Conservation (phyloP, 2,888 invertebrate species). For the Eupeodes luniger region DNA sequence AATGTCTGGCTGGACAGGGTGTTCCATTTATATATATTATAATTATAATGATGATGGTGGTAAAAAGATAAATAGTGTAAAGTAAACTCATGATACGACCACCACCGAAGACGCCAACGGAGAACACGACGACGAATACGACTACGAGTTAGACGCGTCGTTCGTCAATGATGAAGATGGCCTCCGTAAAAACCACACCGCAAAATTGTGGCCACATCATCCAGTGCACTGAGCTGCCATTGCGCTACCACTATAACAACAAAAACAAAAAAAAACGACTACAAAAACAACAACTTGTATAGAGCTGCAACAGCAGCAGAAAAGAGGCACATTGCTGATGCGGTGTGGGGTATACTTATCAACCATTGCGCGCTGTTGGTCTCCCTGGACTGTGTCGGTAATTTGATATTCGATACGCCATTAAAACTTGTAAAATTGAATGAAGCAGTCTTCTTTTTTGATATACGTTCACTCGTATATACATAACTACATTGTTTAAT, state of each 20-base stretch:
- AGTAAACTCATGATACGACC: slow-evolving; percentile 57
- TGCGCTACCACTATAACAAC: slow-evolving; percentile 34
- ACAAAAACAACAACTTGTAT: slow-evolving; percentile 23
- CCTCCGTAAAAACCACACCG: slow-evolving; percentile 77
- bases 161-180: slow-evolving; percentile 71
- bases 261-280: background rate
- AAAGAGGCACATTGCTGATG: slow-evolving; percentile 46
- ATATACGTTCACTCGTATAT: slow-evolving; percentile 42
- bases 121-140: slow-evolving; percentile 62
- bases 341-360: slow-evolving; percentile 44
- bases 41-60: slow-evolving; percentile 58
- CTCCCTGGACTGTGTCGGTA: slow-evolving; percentile 77
- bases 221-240: slow-evolving; percentile 43
- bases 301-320: slow-evolving; percentile 30
- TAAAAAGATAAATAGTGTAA: slow-evolving; percentile 53
- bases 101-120: slow-evolving; percentile 73
- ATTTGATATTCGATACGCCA: slow-evolving; percentile 79
- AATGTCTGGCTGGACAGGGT: slow-evolving; percentile 20
- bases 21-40: slow-evolving; percentile 43
- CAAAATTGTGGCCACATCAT: slow-evolving; percentile 72
- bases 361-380: slow-evolving; percentile 71
- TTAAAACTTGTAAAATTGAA: slow-evolving; percentile 79
- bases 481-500: background rate
- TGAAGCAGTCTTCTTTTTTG: slow-evolving; percentile 76
- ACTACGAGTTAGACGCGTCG: slow-evolving; percentile 1